phyloP scores from a whole-genome alignment of 2,113 vertebrate species.

The Callorhinus ursinus region DNA sequence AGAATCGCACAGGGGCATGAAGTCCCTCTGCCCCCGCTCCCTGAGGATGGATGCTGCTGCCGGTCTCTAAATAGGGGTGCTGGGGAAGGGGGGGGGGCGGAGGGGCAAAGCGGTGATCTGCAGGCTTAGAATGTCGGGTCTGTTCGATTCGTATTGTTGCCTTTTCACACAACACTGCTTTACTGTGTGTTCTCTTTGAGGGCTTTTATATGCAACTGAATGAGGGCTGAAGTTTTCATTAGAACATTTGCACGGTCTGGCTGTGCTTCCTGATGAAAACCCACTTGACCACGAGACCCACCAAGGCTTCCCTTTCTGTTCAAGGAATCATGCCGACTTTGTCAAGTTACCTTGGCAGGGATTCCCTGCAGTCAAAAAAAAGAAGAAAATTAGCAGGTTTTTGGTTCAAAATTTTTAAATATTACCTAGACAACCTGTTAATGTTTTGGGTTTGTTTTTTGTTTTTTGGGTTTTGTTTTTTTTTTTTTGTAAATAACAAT shows the following conservation, averaged over 20 bases:
- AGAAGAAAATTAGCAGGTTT: constrained; percentile 83
- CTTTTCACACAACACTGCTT: constrained; percentile 72
- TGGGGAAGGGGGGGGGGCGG: background rate
- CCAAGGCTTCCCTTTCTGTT: constrained; percentile 82
- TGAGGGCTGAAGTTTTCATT: constrained; percentile 85
- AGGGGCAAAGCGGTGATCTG: background rate
- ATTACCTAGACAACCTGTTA: constrained; percentile 85
- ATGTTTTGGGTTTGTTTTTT: background rate
- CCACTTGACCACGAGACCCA: constrained; percentile 67
- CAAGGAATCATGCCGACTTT: constrained; percentile 74
- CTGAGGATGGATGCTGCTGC: constrained; percentile 23
- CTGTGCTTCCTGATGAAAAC: constrained; percentile 72
- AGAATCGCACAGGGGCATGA: constrained; percentile 18
- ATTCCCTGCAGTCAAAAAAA: constrained; percentile 82
- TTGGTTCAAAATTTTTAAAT: constrained; percentile 85
- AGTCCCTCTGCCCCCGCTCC: constrained; percentile 4
- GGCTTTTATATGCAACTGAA: constrained; percentile 85
- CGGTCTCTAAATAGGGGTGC: background rate
- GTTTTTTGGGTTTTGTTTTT: background rate
- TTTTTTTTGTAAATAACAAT: constrained; percentile 86
- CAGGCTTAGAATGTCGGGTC: constrained; percentile 34
- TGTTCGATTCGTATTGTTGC: constrained; percentile 59
- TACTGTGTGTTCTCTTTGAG: constrained; percentile 78
- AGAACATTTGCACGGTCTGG: constrained; percentile 78
- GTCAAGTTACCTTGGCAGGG: constrained; percentile 83